Conservation (phyloP, 1,140 invertebrate genomes). For the Drosophila pachea region DNA sequence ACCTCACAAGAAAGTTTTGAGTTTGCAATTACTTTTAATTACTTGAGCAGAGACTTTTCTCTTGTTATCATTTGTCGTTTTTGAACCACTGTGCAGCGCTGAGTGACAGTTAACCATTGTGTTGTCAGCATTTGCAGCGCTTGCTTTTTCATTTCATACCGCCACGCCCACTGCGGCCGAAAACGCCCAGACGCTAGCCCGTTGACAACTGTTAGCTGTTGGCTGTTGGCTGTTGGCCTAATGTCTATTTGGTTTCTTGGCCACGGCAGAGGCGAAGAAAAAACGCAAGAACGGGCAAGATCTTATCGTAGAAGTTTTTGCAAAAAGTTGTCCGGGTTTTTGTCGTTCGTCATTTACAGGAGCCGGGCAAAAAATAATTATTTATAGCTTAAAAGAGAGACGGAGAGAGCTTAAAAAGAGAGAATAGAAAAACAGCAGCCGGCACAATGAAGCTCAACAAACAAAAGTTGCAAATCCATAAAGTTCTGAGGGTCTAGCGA, state of each 20-base stretch:
- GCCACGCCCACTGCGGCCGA: background rate
- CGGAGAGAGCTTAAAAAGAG: background rate
- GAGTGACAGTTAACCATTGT: conserved; percentile 59
- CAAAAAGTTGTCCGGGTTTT: conserved; percentile 73
- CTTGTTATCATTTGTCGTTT: background rate
- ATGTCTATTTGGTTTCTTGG: conserved; percentile 73
- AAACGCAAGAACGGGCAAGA: conserved; percentile 4
- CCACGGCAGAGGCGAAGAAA: conserved; percentile 56
- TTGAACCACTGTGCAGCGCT: conserved; percentile 56
- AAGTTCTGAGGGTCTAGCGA: conserved; percentile 9
- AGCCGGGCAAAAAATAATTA: conserved; percentile 65
- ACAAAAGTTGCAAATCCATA: conserved; percentile 39
- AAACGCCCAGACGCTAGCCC: background rate
- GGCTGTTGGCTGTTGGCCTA: conserved; percentile 32
- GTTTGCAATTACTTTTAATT: background rate
- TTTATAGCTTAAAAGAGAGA: conserved; percentile 68
- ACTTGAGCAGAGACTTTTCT: too few relatives aligned
- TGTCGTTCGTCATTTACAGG: conserved; percentile 55
- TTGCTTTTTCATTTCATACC: conserved; percentile 11
- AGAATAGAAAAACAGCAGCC: conserved; percentile 19
- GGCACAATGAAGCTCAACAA: conserved; percentile 24
- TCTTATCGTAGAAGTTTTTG: conserved; percentile 70
- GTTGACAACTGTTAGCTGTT: conserved; percentile 4
- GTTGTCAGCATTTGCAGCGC: conserved; percentile 58
- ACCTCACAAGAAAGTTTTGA: too few relatives aligned